phyloP scores from a whole-genome alignment of 2,888 invertebrate genomes.

The Saturnia pavonia region DNA sequence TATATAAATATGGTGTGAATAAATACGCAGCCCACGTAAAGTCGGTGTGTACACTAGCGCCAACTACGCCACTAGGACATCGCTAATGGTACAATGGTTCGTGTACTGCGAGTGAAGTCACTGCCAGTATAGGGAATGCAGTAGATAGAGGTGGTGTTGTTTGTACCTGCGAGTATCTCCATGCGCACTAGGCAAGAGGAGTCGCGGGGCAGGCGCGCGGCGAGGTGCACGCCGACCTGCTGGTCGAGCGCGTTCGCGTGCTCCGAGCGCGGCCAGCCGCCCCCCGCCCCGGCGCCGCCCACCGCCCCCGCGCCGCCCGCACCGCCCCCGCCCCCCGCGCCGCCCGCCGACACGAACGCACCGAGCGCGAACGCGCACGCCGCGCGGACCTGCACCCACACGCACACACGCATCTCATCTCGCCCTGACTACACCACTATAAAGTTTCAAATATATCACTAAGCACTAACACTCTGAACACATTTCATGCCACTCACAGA shows the following conservation, averaged over 20 bases:
- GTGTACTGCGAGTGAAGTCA: no score
- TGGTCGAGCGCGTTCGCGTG: conserved; percentile 97
- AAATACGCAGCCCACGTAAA: no score
- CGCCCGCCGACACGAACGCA: conserved; percentile 93
- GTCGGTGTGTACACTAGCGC: no score
- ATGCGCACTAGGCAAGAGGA: conserved; percentile 94
- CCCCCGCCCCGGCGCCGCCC: conserved; percentile 85
- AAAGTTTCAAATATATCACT: no score
- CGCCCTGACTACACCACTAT: no score
- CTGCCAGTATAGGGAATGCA: no score
- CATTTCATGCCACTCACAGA: no score
- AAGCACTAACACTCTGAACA: no score
- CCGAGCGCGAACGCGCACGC: conserved; percentile 97
- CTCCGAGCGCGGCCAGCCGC: conserved; percentile 87
- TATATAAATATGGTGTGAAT: no score
- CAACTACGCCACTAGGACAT: no score
- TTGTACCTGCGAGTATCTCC: conserved; percentile 90
- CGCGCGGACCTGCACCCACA: conserved; percentile 86
- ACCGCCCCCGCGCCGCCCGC: conserved; percentile 86
- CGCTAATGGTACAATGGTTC: no score
- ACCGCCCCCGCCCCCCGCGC: conserved; percentile 84
- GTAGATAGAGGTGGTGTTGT: background rate
- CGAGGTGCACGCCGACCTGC: conserved; percentile 93
- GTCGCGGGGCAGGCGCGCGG: conserved; percentile 88
- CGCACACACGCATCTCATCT: background rate